Evolutionary conservation across 2,113 vertebrate genomes (phyloP), one percentile per base, ranked within the genome.

Genomic region (Petromus typicus): DNA sequence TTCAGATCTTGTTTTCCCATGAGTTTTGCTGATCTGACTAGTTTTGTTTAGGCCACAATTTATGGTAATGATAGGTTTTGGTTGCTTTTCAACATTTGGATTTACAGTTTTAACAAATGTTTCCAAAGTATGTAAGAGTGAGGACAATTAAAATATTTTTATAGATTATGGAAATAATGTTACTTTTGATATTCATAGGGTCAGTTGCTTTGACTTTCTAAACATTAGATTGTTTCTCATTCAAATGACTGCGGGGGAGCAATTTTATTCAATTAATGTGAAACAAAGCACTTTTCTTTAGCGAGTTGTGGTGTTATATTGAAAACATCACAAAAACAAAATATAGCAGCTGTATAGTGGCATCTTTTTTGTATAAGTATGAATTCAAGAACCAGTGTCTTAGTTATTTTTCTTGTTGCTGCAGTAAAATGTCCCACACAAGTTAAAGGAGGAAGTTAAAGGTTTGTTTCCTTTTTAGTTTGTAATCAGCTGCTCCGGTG

Each of bases 1-100:
- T 14, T 95, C 78, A 34, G 37, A 91, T 61, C 78, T 92, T 92
- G 32, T 85, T 94, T 94, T 92, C 57, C 56, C 75, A 56, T 76
- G 88, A 75, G n/a, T 86, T 96, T 97, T 89, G 45, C 78, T 83
- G 56, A 88, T 91, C n/a, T 67, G n/a, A 78, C 34, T 91, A 12
- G 37, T 93, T 97, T 95, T 43, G 32, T 93, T 94, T 93, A 81
- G 59, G 43, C 51, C 54, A 90, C 71, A 90, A 93, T 94, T 90
- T 92, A 90, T 6, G 78, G 22, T 83, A 82, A 85, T 63, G 40
- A 18, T 91, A 79, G 27, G 27, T n/a, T 90, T n/a, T 91, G n/a
- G 22, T 93, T 94, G 43, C 23, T 91, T 96, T 95, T 95, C 78
- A 96, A 45, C 51, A 64, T 94, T 93, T 96, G 63, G 14, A 22